phyloP scores from a whole-genome alignment of 1,140 invertebrate genomes.

The Drosophila subpulchrella region DNA sequence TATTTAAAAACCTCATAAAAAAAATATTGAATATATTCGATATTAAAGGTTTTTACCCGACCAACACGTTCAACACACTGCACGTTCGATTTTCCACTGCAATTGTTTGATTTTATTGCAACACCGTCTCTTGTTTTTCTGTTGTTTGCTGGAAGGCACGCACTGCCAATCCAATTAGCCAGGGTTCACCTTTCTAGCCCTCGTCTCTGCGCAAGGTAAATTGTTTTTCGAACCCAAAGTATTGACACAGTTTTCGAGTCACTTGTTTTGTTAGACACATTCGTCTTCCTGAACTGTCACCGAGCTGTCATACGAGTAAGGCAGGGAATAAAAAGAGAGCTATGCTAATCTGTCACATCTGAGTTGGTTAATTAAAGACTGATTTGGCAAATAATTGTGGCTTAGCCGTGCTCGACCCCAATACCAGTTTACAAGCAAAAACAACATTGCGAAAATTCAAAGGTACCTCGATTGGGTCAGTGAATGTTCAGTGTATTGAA shows the following conservation, averaged over 20 bases:
- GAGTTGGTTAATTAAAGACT: slow-evolving; percentile 69
- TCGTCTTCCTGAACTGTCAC: slow-evolving; percentile 61
- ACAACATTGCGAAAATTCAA: slow-evolving; percentile 8
- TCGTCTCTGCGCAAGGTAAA: slow-evolving; percentile 51
- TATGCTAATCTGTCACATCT: slow-evolving; percentile 71
- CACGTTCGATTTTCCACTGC: slow-evolving; percentile 80
- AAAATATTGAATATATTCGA: slow-evolving; percentile 4
- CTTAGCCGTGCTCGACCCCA: slow-evolving; percentile 60
- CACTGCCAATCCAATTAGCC: slow-evolving; percentile 74
- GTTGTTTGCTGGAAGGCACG: slow-evolving; percentile 62
- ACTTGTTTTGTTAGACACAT: slow-evolving; percentile 49
- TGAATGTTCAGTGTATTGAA: slow-evolving; percentile 31
- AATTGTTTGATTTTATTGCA: slow-evolving; percentile 79
- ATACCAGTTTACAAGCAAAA: slow-evolving; percentile 21
- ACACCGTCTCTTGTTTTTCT: slow-evolving; percentile 58
- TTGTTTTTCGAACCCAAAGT: slow-evolving; percentile 60
- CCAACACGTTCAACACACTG: slow-evolving; percentile 62
- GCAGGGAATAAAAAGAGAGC: neutral
- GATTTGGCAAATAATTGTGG: slow-evolving; percentile 72
- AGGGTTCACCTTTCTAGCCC: slow-evolving; percentile 38
- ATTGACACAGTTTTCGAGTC: slow-evolving; percentile 69
- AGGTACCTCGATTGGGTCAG: slow-evolving; percentile 41
- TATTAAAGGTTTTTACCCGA: slow-evolving; percentile 31
- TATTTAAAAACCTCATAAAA: neutral
- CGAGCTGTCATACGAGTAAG: slow-evolving; percentile 33